A percentile compares a stretch with the other conserved stretches of the same genome.
These are phyloP conservation scores for Poecilia latipinna DNA, from an alignment of 2,113 vertebrate species.

Conservation along the genomic window DNA sequence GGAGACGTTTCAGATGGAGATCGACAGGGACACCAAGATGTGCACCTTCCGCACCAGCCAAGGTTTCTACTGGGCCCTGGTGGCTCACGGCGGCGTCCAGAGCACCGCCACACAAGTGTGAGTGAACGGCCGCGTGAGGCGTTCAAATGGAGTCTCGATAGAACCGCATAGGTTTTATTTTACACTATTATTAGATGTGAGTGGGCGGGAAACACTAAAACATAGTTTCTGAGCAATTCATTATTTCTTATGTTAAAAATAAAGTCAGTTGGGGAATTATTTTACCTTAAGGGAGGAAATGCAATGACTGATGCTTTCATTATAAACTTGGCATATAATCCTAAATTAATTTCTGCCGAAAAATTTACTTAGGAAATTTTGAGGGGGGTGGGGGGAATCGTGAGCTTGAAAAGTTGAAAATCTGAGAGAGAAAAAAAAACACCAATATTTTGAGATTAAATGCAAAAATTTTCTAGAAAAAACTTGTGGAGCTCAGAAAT, in stretches of 20 bases:
- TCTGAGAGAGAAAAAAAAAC: no score
- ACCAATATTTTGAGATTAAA: no score
- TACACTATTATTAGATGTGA: not conserved
- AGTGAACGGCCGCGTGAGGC: constrained; percentile 57
- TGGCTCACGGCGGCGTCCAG: constrained; percentile 92
- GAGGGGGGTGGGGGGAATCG: no score
- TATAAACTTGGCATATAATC: not conserved
- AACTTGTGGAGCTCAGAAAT: no score
- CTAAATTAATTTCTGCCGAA: no score
- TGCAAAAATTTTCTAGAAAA: no score
- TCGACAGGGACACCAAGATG: constrained; percentile 89
- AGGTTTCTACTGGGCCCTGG: constrained; percentile 93
- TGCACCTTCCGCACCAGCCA: constrained; percentile 89
- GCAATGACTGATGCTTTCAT: not conserved
- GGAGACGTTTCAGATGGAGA: constrained; percentile 97
- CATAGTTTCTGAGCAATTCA: not conserved
- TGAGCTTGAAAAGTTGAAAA: no score
- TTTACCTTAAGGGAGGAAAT: not conserved
- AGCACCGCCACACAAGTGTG: constrained; percentile 89
- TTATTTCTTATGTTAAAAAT: not conserved
- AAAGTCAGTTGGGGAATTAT: not conserved
- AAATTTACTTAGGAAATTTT: no score
- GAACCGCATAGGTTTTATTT: not conserved
- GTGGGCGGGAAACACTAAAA: not conserved
- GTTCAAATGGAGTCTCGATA: not conserved